Conservation (phyloP, 1,140 invertebrate species). For the Fopius arisanus region DNA sequence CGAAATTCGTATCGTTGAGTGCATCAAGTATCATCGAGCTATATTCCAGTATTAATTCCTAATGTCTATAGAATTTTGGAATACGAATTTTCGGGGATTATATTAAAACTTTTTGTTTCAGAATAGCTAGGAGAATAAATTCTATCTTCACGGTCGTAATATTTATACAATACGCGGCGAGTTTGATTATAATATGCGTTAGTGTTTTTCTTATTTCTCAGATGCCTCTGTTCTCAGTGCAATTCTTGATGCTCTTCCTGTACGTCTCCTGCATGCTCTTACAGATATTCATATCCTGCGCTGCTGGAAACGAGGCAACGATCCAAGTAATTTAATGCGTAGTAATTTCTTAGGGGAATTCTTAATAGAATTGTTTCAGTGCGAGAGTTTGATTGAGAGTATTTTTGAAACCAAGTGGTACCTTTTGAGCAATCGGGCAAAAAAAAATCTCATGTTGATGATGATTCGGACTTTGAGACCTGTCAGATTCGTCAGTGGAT, state of each 20-base stretch:
- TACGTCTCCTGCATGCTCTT: not conserved
- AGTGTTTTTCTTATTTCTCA: not conserved
- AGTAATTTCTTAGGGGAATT: not conserved
- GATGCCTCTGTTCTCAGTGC: not conserved
- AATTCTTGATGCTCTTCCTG: not conserved
- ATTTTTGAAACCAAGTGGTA: not conserved
- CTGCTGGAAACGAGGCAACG: not conserved
- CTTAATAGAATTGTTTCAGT: not conserved
- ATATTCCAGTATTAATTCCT: not conserved
- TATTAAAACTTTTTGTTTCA: not conserved
- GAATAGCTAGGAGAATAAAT: not conserved
- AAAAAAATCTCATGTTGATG: slow-evolving; percentile 18
- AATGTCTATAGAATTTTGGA: not conserved
- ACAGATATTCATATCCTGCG: not conserved
- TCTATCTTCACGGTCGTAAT: not conserved
- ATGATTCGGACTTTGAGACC: slow-evolving; percentile 21
- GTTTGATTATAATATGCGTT: not conserved
- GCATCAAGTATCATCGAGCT: not conserved
- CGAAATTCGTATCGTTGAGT: not conserved
- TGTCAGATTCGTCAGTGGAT: slow-evolving; percentile 6
- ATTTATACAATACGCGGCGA: not conserved
- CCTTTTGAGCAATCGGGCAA: not conserved
- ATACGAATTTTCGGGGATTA: no score
- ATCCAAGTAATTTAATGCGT: not conserved
- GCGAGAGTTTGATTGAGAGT: not conserved